Evolutionary conservation across 2,888 invertebrate genomes (phyloP), one percentile per base, ranked within the genome.

Genomic region (Amphipyra tragopoginis): DNA sequence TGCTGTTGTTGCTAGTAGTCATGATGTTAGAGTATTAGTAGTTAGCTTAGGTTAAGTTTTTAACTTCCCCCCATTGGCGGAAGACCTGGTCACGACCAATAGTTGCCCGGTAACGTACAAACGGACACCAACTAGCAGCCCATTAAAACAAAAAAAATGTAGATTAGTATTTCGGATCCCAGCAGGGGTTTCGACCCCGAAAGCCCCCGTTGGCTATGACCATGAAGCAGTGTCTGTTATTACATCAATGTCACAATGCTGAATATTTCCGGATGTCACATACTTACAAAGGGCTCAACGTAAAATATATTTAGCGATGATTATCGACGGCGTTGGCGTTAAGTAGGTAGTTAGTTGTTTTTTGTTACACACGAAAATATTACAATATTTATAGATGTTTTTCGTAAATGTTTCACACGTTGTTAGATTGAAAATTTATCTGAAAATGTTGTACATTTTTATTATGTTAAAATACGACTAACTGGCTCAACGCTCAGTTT

Each of bases 271-370:
- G 49, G 49, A 43, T 13, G 14, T 6, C 38, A 66, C 52, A 58
- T 55, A 65, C 62, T 67, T n/a, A n/a, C n/a, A 72, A 71, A 77
- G 71, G 73, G 68, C 61, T 54, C 36, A 29, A 8, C 26, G 64
- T 51, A 59, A 43, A 8, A 43, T 68, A 70, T 71, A 56, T 68
- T 72, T 76, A 76, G 68, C 58, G 61, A 59, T 77, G 73, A 65
- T 51, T 59, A 58, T 60, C 42, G 49, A 47, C 48, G 13, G 55
- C 59, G 56, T 68, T 62, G 74, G 62, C 59, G 72, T 51, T 60
- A 65, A 65, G 33, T 62, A 62, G 15, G 33, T 62, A 62, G 15
- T 29, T 50, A 38, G 59, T 53, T 43, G 50, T 60, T 60, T 57
- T 72, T 58, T 36, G 15, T 55, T 48, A 63, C 15, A 53, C 21